Percentiles rank a stretch among this genome's conserved stretches.
Conservation (phyloP, 2,113 vertebrate species). For the Actenoides lindsayi region DNA sequence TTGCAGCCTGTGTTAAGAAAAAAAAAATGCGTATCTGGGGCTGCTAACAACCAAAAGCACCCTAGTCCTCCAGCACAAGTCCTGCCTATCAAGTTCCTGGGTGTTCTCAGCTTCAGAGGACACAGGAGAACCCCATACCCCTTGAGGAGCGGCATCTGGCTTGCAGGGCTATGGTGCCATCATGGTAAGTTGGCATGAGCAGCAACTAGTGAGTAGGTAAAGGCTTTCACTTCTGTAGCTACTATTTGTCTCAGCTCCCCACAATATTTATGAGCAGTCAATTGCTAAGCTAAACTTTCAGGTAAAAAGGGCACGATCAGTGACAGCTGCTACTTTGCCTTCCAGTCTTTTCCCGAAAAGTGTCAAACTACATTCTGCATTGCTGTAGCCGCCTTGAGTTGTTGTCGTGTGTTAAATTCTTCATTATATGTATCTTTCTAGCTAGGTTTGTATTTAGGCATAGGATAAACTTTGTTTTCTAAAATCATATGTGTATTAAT, state of each 20-base stretch:
- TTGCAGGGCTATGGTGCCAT: neutral
- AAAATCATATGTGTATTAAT: neutral
- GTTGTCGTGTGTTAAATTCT: neutral
- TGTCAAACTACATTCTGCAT: neutral
- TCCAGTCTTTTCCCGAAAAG: neutral
- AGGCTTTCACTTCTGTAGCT: neutral
- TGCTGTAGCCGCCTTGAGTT: neutral
- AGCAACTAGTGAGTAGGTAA: neutral
- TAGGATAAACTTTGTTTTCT: neutral
- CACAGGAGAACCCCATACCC: neutral
- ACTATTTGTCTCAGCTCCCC: neutral
- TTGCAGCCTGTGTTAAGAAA: neutral
- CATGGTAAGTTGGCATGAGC: neutral
- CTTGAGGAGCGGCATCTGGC: neutral
- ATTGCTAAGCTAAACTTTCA: neutral
- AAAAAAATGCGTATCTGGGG: neutral
- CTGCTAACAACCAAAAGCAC: neutral
- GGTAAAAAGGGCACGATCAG: neutral
- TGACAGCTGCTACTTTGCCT: neutral
- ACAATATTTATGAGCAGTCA: neutral
- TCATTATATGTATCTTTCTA: neutral
- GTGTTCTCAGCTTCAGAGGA: neutral
- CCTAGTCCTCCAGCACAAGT: neutral
- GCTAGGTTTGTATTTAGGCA: neutral
- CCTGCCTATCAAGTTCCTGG: neutral